A percentile compares a stretch with the other conserved stretches of the same genome.
These are phyloP conservation scores for Sarcophaga peregrina DNA, from an alignment of 1,140 invertebrate genomes.

Conservation along the genomic window DNA sequence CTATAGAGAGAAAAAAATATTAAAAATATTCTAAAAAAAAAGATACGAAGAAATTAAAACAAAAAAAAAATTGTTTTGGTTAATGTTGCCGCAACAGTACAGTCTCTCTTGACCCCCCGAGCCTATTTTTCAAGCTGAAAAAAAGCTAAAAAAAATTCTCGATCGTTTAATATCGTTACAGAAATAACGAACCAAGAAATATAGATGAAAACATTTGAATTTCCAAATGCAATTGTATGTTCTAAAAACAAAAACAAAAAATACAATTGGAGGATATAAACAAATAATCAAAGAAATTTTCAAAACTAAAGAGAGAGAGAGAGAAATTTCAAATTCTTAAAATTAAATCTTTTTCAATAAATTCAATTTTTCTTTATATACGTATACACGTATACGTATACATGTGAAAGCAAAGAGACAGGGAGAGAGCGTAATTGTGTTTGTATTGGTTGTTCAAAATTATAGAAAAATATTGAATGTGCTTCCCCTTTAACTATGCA, in stretches of 20 bases:
- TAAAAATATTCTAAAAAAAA: background rate
- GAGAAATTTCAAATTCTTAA: background rate
- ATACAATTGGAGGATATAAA: conserved; percentile 35
- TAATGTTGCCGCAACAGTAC: background rate
- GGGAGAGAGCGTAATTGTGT: background rate
- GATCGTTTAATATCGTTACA: too few species aligned
- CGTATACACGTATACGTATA: too few species aligned
- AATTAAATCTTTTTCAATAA: too few species aligned
- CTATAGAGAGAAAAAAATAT: background rate
- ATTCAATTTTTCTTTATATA: too few species aligned
- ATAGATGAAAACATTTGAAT: background rate
- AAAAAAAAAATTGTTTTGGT: background rate
- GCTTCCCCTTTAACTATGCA: conserved; percentile 31
- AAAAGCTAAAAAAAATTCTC: too few species aligned
- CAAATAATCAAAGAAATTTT: conserved; percentile 4
- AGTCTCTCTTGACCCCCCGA: background rate
- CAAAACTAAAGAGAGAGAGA: conserved; percentile 11
- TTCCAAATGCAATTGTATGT: conserved; percentile 33
- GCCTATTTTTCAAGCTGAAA: background rate
- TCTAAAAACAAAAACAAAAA: background rate
- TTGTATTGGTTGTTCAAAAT: background rate
- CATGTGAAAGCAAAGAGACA: background rate
- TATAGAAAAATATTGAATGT: conserved; percentile 15
- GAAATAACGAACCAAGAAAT: too few species aligned
- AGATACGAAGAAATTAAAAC: background rate